Evolutionary conservation across 2,888 invertebrate genomes (phyloP).

Genomic region (Podabrus alpinus): DNA sequence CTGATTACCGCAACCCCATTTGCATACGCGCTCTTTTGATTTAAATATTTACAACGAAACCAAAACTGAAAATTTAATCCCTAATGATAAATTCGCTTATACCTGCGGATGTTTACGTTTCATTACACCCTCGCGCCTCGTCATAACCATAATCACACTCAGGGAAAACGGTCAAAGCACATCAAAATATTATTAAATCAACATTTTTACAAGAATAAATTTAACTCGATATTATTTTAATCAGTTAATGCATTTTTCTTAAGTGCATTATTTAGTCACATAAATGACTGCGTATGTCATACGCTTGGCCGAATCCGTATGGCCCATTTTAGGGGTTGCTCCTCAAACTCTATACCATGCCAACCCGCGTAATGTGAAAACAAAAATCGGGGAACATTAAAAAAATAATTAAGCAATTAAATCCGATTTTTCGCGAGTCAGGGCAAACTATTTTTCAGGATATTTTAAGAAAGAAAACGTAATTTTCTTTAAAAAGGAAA

Average conservation of each 20-base stretch:
- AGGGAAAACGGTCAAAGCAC: not conserved
- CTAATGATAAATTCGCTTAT: not conserved
- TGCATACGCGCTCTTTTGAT: constrained; percentile 25
- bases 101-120: not conserved
- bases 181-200: constrained; percentile 13
- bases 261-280: constrained; percentile 47
- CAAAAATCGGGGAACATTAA: not conserved
- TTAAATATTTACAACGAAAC: not conserved
- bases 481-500: constrained; percentile 41
- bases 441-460: constrained; percentile 1
- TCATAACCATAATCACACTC: not conserved
- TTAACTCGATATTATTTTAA: constrained; percentile 43
- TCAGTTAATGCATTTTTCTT: constrained; percentile 48
- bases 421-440: not conserved
- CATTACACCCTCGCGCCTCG: not conserved
- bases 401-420: not conserved
- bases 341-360: not conserved
- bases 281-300: constrained; percentile 40
- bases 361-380: not conserved
- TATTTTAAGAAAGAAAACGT: constrained; percentile 39
- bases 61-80: not conserved
- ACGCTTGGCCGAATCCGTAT: constrained; percentile 40
- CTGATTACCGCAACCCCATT: constrained; percentile 30
- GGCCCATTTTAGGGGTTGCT: constrained; percentile 33
- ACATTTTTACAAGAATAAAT: constrained; percentile 27